Conservation (phyloP, 2,797 vertebrate genomes). For the Eidolon dupreanum region DNA sequence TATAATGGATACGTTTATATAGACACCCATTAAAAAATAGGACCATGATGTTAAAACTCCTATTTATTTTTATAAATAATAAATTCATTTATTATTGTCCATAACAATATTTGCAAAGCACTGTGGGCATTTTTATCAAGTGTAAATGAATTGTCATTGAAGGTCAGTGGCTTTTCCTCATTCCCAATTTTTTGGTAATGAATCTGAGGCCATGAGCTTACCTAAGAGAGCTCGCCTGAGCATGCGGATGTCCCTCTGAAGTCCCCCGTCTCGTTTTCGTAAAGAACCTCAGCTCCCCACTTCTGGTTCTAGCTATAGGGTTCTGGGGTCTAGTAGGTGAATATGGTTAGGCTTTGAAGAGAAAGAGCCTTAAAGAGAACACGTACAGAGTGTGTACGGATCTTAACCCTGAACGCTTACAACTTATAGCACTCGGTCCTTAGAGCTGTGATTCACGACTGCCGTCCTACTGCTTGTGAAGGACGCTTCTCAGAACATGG, state of each 20-base stretch:
- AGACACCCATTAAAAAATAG: not conserved
- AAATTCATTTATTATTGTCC: not conserved
- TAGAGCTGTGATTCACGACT: not conserved
- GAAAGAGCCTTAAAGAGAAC: not conserved
- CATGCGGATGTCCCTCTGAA: not conserved
- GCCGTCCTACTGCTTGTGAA: not conserved
- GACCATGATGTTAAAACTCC: not conserved
- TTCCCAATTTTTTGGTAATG: not conserved
- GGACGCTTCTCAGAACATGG: not conserved
- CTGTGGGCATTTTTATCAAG: not conserved
- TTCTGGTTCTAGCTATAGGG: not conserved
- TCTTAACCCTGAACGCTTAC: not conserved
- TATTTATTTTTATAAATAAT: not conserved
- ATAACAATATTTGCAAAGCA: not conserved
- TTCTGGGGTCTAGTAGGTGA: not conserved
- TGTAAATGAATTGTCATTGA: not conserved
- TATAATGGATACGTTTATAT: not conserved
- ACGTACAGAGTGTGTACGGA: rapidly evolving
- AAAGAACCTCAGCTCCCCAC: not conserved
- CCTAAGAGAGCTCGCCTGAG: not conserved
- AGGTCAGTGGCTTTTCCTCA: not conserved
- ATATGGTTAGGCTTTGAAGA: not conserved
- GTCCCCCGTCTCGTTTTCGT: not conserved
- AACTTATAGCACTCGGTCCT: not conserved
- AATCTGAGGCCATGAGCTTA: constrained; percentile 35